Base-by-base conservation (phyloP, 2,113 vertebrate species). In the Malaclemys terrapin region DNA sequence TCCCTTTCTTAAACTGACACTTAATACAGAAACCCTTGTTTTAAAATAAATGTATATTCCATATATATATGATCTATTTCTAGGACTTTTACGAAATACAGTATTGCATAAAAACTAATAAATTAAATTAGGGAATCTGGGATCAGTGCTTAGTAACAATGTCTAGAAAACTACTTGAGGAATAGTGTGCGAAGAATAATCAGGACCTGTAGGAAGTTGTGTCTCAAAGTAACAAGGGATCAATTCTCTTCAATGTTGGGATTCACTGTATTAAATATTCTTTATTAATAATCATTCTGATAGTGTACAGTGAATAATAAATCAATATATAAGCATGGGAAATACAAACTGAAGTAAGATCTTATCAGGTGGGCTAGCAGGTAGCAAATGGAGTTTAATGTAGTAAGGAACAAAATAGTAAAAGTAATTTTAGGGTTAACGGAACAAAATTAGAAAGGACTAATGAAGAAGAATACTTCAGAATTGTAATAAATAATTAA, bases 281-380 rank as follows among this genome's bases (percentile, higher is more conserved):
- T 9, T 12, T 1, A 10, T 8, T 3, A 25, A 42, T 6, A 22
- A 38, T 10, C 52, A 47, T 29, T 20, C 42, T 10, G 8, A 82
- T 82, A 69, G 50, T 72, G 10, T 20, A 13, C 5, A 6, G 47
- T 47, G 52, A 80, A n/a, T 47, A 22, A 14, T 29, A 19, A 59
- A 29, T 29, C 4, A 9, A 59, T 22, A 82, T 0, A 80, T 22
- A 49, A 17, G 0, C 31, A 31, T 13, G 3, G 24, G 52, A 17
- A 92, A 5, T 80, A 85, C 47, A 47, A 80, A 35, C 31, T 52
- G 16, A 75, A 84, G 84, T 80, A 16, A 20, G 52, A 52, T 24
- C 79, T 75, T 54, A 81, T 76, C 11, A 72, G 52, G 27, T 12
- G 20, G 45, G n/a, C 11, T 80, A 72, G 27, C 24, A 72, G 14